Base-by-base conservation (phyloP, 2,888 invertebrate genomes). In the Plagiodera versicolora region DNA sequence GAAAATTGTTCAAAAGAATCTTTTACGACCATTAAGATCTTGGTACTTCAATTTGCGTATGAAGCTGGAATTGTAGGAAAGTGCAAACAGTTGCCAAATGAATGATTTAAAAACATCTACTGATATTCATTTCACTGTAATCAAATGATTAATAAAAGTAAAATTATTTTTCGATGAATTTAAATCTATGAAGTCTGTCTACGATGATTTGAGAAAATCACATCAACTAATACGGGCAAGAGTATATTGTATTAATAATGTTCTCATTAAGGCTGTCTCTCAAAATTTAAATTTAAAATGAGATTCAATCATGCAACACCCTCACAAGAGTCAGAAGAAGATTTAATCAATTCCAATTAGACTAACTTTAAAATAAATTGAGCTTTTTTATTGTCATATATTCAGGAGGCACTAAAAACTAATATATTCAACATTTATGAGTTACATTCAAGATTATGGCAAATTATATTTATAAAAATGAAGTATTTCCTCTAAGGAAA, bases 221-320 rank as follows among this genome's bases (percentile, higher is more conserved):
- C 24, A 24, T 24, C 8, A 39, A n/a, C 14, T 3, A 39, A 53
- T 53, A 44, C 53, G 53, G 53, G 53, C 35, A 20, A 52, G 19
- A 24, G 52, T 52, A 14, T 19, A 51, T 16, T 35, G 11, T 19
- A 30, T 32, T 51, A 51, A 51, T 51, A 51, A 35, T 39, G 28
- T 52, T 16, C 20, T 17, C 10, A 14, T 20, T 20, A 39, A 18
- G 14, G 39, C 24, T 19, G 24, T 17, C 39, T 4, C 35, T 44
- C 35, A 44, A 53, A 53, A 20, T 53, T 28, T 2, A 53, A 53
- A 53, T 45, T 53, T 53, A 24, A 53, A 53, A 53, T 28, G 16
- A n/a, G 14, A 11, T 53, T 45, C 19, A 53, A 53, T 53, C 6
- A 24, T 24, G 20, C 44, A 53, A 39, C n/a, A 39, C 39, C 39